Base-by-base conservation (phyloP, 2,797 vertebrate genomes). In the Numenius phaeopus region DNA sequence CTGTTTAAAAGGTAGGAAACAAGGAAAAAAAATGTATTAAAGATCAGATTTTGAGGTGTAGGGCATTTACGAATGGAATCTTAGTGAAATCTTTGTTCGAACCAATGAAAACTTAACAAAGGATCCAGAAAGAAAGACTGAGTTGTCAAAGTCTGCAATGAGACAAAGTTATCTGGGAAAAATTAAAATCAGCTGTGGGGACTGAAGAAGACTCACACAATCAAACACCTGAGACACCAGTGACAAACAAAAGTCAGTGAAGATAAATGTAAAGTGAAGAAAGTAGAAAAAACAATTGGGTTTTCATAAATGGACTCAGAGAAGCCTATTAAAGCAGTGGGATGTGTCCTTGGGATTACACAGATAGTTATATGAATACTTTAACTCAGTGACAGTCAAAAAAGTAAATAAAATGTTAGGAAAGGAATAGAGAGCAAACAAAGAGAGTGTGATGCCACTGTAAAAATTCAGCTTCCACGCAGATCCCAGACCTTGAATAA, bases 241-340 rank as follows among this genome's bases (percentile, higher is more conserved):
- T 71, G 87, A 83, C 72, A 91, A 90, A 91, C 27, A 85, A 47
- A 80, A 81, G 40, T 61, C 72, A 71, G 76, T 49, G 83, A 88
- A 88, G 76, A 77, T 34, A 93, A 88, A 86, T 75, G 30, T 58
- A 83, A 94, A 85, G 24, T 0, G 0, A 86, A 81, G 7, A 4
- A 72, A 46, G 23, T 32, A 69, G 46, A 40, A 84, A 93, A 77
- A 71, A 5, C 9, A 57, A 78, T 67, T 30, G 30, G 10, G 69
- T 90, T 64, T 91, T 73, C 65, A 54, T 27, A 71, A 76, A 47
- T 49, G 14, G 44, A 77, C 34, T 67, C 55, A 78, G 52, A 93
- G 14, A 6, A 83, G 9, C 24, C 32, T 62, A 21, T 65, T 89
- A 94, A 76, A 0, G 0, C 20, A 64, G 20, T n/a, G 2, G 64